Evolutionary conservation across 2,888 invertebrate genomes (phyloP), one percentile per base, ranked within the genome.

Genomic region (Seira ritae): DNA sequence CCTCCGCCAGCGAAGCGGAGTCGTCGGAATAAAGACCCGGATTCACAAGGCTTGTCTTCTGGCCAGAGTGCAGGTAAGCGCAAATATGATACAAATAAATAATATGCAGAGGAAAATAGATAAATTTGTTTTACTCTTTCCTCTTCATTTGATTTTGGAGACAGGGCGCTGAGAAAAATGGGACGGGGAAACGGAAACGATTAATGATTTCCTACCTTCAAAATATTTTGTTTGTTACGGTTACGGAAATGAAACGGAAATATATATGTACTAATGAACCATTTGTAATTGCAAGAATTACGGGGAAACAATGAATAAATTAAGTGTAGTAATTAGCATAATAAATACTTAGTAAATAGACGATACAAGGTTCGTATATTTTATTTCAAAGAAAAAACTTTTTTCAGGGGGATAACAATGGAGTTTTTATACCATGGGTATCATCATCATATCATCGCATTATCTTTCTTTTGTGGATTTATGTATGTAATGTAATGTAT

Each of bases 1-100:
- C 71, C 82, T 24, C 81, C 85, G 19, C 84, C 85, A 17, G 23
- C 84, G n/a, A 87, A 87, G 69, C 71, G 87, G 22, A 76, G 77
- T 55, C 77, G 87, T 60, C 82, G 85, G 42, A 74, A 81, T 68
- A 77, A 84, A 62, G 85, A 85, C 20, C 50, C 31, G 1, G 83
- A 78, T 23, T 15, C 74, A 50, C 68, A 70, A 3, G 81, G 71
- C 15, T 1, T 20, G 31, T 37, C 31, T 4, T 31, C 31, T 8
- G 8, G 55, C 50, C 55, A 71, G 23, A 71, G 23, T 42, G 31
- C 42, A 68, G 31, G 68, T 68, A 68, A 31, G 42, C 31, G 31
- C 67, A 68, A 31, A 37, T 68, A 12, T 3, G 12, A 68, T 20
- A 65, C n/a, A 60, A 19, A 17, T 2, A 2, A 4, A 65, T n/a